Conservation (phyloP, 2,113 vertebrate species). For the Pangasianodon gigas region DNA sequence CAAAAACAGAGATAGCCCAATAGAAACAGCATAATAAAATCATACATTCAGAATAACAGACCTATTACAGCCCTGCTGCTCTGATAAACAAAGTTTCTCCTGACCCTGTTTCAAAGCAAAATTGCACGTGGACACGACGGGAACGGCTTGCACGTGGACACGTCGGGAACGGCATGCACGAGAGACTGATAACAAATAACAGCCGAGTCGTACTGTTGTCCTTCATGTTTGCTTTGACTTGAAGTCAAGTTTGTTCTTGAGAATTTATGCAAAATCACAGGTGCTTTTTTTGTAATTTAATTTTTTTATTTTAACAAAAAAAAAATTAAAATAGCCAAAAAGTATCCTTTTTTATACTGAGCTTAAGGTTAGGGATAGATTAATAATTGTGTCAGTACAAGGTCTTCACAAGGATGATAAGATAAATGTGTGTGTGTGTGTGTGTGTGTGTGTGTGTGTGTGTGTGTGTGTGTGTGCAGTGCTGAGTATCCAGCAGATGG, state of each 20-base stretch:
- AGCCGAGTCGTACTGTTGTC: background rate
- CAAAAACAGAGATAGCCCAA: too few species aligned
- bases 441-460: constrained; percentile 12
- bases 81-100: background rate
- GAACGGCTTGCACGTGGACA: too few species aligned
- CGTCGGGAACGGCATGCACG: background rate
- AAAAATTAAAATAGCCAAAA: too few species aligned
- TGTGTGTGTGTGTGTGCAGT: background rate
- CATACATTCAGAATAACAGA: background rate
- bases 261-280: background rate
- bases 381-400: background rate
- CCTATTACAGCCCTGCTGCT: background rate
- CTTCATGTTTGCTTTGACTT: background rate
- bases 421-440: background rate
- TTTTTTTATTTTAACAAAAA: background rate
- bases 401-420: background rate
- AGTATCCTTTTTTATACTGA: background rate
- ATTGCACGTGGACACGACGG: background rate
- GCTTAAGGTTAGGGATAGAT: background rate
- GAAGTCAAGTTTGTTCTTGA: background rate
- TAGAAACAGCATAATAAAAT: background rate
- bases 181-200: background rate
- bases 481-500: background rate
- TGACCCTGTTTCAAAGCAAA: background rate
- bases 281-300: background rate